A percentile compares a stretch with the other conserved stretches of the same genome.
These are phyloP conservation scores for Bembecia ichneumoniformis DNA, from an alignment of 2,888 invertebrate genomes.

Conservation along the genomic window DNA sequence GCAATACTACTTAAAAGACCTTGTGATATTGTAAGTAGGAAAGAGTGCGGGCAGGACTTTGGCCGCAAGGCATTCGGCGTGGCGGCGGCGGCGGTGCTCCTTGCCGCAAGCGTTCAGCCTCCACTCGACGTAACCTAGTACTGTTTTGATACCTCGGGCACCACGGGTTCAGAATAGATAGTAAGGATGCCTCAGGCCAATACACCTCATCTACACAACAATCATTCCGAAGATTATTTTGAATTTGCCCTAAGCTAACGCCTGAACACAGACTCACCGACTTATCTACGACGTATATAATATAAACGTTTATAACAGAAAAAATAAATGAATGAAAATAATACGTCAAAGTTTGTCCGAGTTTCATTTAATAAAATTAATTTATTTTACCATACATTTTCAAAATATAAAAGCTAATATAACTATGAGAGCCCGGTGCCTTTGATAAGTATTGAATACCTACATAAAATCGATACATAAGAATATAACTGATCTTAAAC, in stretches of 20 bases:
- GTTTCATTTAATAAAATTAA: too few species aligned
- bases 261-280: not conserved
- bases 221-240: slow-evolving; percentile 63
- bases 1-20: slow-evolving; percentile 5
- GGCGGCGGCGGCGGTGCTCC: slow-evolving; percentile 14
- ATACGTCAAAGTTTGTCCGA: too few species aligned
- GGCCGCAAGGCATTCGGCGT: slow-evolving; percentile 13
- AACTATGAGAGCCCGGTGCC: too few species aligned
- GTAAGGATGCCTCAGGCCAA: slow-evolving; percentile 27
- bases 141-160: slow-evolving; percentile 34
- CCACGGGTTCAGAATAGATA: too few species aligned
- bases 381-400: too few species aligned
- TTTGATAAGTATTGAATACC: too few species aligned
- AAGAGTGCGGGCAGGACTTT: not conserved
- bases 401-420: too few species aligned
- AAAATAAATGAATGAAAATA: too few species aligned
- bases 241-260: slow-evolving; percentile 35
- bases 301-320: too few species aligned
- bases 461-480: too few species aligned
- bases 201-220: slow-evolving; percentile 56
- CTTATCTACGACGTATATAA: too few species aligned
- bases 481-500: too few species aligned
- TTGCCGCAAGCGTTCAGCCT: slow-evolving; percentile 10
- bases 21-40: slow-evolving; percentile 14
- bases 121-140: slow-evolving; percentile 33